Evolutionary conservation across 2,113 vertebrate species (phyloP).

Genomic region (Nestor notabilis): DNA sequence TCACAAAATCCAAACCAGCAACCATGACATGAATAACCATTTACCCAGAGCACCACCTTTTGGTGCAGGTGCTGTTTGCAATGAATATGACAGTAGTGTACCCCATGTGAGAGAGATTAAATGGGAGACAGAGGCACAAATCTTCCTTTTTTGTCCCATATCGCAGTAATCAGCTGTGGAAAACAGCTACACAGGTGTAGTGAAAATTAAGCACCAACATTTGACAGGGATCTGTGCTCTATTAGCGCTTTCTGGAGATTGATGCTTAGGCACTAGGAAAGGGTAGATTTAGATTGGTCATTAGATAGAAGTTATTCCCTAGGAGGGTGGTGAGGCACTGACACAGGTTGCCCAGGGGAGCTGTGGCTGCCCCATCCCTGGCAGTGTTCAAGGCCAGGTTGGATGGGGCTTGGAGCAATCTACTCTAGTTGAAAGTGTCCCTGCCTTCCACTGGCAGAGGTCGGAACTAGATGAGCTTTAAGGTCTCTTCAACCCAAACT

Average conservation of each 20-base stretch:
- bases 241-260: background rate
- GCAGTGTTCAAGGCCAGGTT: background rate
- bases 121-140: background rate
- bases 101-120: background rate
- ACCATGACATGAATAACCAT: background rate
- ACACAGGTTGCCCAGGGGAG: too few relatives aligned
- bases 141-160: background rate
- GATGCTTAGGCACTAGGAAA: background rate
- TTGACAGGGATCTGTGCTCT: background rate
- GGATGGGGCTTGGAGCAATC: background rate
- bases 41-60: constrained; percentile 4
- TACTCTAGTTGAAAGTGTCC: background rate
- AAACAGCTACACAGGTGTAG: background rate
- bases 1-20: background rate
- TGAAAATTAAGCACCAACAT: background rate
- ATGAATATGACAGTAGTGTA: fast-evolving
- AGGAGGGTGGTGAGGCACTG: too few relatives aligned
- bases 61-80: background rate
- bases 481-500: background rate
- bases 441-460: background rate
- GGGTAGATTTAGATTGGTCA: background rate
- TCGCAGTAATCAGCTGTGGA: background rate
- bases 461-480: background rate
- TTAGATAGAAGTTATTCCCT: background rate
- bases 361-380: background rate